phyloP scores from a whole-genome alignment of 2,113 vertebrate genomes.

The Gorsachius goisagi region DNA sequence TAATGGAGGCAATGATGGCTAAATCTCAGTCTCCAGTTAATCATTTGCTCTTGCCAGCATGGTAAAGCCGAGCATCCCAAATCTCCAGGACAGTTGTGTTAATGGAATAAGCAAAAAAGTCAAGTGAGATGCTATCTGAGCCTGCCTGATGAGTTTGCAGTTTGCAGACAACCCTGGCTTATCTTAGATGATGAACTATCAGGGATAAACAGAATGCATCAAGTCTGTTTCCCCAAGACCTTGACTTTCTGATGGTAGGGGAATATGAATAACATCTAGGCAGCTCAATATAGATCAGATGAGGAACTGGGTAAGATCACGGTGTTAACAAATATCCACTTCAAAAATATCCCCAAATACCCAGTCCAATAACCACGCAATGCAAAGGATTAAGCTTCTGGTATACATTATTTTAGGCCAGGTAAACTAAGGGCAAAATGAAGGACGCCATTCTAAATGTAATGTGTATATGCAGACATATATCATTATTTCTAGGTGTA shows the following conservation, averaged over 20 bases:
- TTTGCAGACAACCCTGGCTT: conserved; percentile 69
- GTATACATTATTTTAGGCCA: neutral
- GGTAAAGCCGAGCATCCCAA: conserved; percentile 39
- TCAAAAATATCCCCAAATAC: conserved; percentile 31
- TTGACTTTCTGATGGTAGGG: conserved; percentile 47
- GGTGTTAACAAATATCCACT: conserved; percentile 41
- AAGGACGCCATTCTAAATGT: neutral
- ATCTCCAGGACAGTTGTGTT: conserved; percentile 36
- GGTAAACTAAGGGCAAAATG: neutral
- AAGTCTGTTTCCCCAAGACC: conserved; percentile 50
- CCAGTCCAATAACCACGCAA: neutral
- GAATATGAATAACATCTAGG: conserved; percentile 39
- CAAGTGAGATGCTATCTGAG: conserved; percentile 69
- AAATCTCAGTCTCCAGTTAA: conserved; percentile 30
- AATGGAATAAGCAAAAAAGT: conserved; percentile 68
- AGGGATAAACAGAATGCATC: conserved; percentile 52
- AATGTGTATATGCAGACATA: neutral
- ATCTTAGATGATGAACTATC: conserved; percentile 71
- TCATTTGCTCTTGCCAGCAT: conserved; percentile 22
- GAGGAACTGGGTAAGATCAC: conserved; percentile 48
- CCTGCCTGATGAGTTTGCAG: conserved; percentile 65
- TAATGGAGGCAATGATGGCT: conserved; percentile 60
- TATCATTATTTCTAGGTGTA: neutral
- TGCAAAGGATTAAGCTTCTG: neutral
- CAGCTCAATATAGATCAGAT: conserved; percentile 59